Percentiles rank a stretch among this genome's conserved stretches.
Conservation (phyloP, 2,888 invertebrate species). For the Chloromyia formosa region DNA sequence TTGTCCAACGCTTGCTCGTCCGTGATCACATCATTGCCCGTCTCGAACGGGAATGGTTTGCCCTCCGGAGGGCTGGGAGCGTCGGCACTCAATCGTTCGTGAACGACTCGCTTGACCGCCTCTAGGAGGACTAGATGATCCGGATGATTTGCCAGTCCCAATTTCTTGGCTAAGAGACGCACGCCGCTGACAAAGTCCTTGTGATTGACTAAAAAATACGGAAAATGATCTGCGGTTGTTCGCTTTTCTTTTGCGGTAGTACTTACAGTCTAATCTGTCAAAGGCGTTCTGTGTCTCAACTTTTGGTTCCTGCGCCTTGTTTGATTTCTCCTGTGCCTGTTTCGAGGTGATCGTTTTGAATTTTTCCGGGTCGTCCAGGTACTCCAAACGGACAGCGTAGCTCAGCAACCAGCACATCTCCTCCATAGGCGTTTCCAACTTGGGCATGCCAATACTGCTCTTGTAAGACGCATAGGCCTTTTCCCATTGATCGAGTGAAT, state of each 20-base stretch:
- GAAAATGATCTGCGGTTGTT: too few relatives aligned
- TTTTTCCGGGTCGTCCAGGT: conserved; percentile 77
- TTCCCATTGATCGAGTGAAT: conserved; percentile 74
- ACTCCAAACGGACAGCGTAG: conserved; percentile 84
- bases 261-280: conserved; percentile 87
- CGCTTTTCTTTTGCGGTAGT: too few relatives aligned
- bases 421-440: conserved; percentile 69
- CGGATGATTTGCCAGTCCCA: conserved; percentile 83
- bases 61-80: conserved; percentile 65
- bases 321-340: conserved; percentile 68
- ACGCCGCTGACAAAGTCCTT: conserved; percentile 86
- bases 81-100: conserved; percentile 68
- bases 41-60: conserved; percentile 75
- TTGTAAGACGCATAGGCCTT: conserved; percentile 78
- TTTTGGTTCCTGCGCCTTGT: conserved; percentile 71
- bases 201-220: conserved; percentile 73
- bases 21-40: conserved; percentile 72
- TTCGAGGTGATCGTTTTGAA: conserved; percentile 75
- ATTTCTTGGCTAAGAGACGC: conserved; percentile 76
- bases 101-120: conserved; percentile 72
- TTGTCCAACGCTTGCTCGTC: conserved; percentile 73
- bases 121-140: conserved; percentile 80
- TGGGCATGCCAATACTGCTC: conserved; percentile 78
- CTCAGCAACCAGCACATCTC: conserved; percentile 87
- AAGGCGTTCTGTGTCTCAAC: conserved; percentile 83